Base-by-base conservation (phyloP, 2,797 vertebrate species). In the Xenopus petersii region DNA sequence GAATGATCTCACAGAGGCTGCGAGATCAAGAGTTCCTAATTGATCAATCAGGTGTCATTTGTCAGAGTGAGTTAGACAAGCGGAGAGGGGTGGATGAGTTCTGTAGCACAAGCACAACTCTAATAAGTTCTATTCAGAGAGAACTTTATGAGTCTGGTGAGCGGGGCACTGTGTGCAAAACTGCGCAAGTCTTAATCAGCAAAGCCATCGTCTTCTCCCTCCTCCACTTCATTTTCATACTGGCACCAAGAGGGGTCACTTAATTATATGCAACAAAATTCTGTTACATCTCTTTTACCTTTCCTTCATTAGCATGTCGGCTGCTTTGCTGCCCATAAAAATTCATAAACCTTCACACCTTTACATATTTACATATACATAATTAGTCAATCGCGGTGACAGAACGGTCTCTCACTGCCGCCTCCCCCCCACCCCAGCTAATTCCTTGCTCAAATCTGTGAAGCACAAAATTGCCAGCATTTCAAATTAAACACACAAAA, bases 391-490 rank as follows among this genome's bases (percentile, higher is more conserved):
- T 83, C 81, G 83, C 80, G 81, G 61, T 67, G 54, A 79, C 82
- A 86, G 84, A 80, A 83, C 82, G 75, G 78, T 78, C 73, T 67
- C 59, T 75, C 80, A 70, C 77, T 64, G 60, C 66, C 49, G 73
- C 75, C 66, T 80, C 17, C 79, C 69, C 63, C 49, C 58, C 51
- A 5, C 49, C 1, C 0, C 76, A 71, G 77, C 68, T 84, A 87
- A 89, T 87, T 87, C 82, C 84, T 82, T 78, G 82, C 75, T 84
- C 86, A 86, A 82, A 86, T 86, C 85, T 81, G 83, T 85, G 85
- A 89, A 91, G 86, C 85, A 87, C 87, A 89, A 90, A 90, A 89
- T 87, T 83, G 85, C 21, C 81, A 84, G 84, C 81, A 21, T 86
- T 86, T 90, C 83, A 89, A 87, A 86, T 83, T 84, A 87, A 86